Evolutionary conservation across 2,888 invertebrate species (phyloP), one percentile per base, ranked within the genome.

Genomic region (Linyphia triangularis): DNA sequence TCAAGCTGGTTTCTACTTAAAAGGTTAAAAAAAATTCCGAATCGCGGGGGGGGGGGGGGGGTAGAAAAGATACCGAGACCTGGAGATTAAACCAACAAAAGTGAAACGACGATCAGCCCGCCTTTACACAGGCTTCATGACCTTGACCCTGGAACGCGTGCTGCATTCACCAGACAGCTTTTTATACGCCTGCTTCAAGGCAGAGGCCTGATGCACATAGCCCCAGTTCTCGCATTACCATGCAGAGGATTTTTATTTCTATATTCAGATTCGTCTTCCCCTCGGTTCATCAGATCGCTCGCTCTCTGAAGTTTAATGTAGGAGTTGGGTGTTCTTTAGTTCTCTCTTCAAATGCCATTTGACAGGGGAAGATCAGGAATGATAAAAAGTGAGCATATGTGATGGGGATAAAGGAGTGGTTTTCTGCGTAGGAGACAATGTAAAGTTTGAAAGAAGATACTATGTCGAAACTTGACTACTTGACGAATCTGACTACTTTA

Each of bases 131-230:
- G 69, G 40, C 30, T 67, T 19, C n/a, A 19, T 70, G 77, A 78
- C 85, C 85, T 85, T 85, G 85, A 85, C 85, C 85, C 63, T 85
- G 78, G 43, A 24, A 70, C 78, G 77, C 69, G 75, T 75, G 83
- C 40, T 57, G 73, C 65, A 30, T 65, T 67, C 33, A 40, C 77
- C 61, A 85, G 85, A 85, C 85, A 67, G 51, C 78, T 79, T 79
- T 79, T 79, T 79, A 79, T 79, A 67, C 4, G 26, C 37, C 73
- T 75, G 24, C 43, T 22, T 16, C 9, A 5, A 33, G 33, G 33
- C 61, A 22, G 61, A 10, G 13, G 7, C 40, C 13, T 13, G 13
- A 7, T 40, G 7, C 40, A 13, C 40, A 40, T 40, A 7, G 9
- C 13, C 9, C 40, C 13, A 40, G 26, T 22, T 10, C 19, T 13